phyloP scores from a whole-genome alignment of 2,113 vertebrate species.

The Nannobrachium achirus region DNA sequence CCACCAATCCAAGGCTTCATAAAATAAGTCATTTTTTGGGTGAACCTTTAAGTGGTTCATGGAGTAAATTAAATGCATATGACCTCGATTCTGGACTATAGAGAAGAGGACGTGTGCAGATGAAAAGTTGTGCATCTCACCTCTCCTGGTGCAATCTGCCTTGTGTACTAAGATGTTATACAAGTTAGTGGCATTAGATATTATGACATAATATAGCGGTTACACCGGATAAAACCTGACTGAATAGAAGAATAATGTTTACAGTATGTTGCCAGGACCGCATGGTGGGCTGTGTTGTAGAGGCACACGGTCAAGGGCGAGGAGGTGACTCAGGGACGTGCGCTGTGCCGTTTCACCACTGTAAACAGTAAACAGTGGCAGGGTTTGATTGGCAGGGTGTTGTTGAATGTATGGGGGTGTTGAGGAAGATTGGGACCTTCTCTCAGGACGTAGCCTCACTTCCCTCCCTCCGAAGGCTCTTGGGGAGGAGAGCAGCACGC shows the following conservation, averaged over 20 bases:
- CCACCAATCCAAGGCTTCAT: too few relatives aligned
- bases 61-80: too few relatives aligned
- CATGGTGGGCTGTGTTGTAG: neutral
- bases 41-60: too few relatives aligned
- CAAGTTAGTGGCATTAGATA: too few relatives aligned
- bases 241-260: neutral
- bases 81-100: too few relatives aligned
- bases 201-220: neutral
- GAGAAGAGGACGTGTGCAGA: too few relatives aligned
- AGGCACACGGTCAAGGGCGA: too few relatives aligned
- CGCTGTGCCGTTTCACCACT: too few relatives aligned
- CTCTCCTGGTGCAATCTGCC: too few relatives aligned
- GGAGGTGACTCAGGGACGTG: neutral
- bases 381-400: conserved; percentile 65
- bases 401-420: conserved; percentile 63
- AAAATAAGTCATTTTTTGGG: too few relatives aligned
- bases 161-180: too few relatives aligned
- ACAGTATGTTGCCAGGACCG: neutral
- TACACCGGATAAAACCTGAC: neutral
- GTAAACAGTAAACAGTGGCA: conserved; percentile 42
- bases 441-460: conserved; percentile 72
- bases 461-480: conserved; percentile 63
- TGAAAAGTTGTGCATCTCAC: too few relatives aligned
- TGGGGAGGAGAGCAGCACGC: conserved; percentile 62
- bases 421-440: conserved; percentile 60